phyloP scores from a whole-genome alignment of 2,888 invertebrate species.

The Trissonchulus sp. region DNA sequence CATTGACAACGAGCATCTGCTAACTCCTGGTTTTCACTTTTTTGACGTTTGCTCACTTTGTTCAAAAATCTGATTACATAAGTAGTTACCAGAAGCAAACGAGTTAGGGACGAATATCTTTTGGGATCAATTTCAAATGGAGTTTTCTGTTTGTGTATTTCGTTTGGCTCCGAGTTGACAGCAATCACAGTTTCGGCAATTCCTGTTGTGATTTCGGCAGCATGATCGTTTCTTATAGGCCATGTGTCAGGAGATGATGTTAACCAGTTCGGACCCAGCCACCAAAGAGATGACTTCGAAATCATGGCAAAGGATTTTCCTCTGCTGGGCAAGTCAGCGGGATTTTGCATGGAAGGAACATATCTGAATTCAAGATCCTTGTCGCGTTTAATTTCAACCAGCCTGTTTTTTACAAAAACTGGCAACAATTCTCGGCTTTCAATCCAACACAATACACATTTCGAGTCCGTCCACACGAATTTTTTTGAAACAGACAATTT shows the following conservation, averaged over 20 bases:
- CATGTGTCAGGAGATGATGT: neutral
- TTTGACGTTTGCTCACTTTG: no score
- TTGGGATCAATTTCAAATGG: neutral
- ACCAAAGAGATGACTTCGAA: neutral
- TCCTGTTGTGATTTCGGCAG: no score
- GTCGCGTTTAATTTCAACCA: slow-evolving; percentile 10
- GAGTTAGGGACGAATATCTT: neutral
- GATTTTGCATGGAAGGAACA: slow-evolving; percentile 38
- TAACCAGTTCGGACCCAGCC: neutral
- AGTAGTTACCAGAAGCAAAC: neutral
- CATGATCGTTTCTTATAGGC: no score
- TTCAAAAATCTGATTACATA: no score
- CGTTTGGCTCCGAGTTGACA: no score
- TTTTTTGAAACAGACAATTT: neutral
- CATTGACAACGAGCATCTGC: no score
- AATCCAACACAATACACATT: slow-evolving; percentile 21
- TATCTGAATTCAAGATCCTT: neutral
- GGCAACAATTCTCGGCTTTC: neutral
- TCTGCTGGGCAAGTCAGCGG: slow-evolving; percentile 38
- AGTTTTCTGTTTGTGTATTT: no score
- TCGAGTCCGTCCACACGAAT: slow-evolving; percentile 1
- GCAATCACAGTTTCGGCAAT: no score
- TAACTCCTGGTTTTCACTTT: no score
- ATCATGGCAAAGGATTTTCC: neutral
- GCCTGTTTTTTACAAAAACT: slow-evolving; percentile 17